phyloP scores from a whole-genome alignment of 2,797 vertebrate genomes.

The Protonibea diacanthus region DNA sequence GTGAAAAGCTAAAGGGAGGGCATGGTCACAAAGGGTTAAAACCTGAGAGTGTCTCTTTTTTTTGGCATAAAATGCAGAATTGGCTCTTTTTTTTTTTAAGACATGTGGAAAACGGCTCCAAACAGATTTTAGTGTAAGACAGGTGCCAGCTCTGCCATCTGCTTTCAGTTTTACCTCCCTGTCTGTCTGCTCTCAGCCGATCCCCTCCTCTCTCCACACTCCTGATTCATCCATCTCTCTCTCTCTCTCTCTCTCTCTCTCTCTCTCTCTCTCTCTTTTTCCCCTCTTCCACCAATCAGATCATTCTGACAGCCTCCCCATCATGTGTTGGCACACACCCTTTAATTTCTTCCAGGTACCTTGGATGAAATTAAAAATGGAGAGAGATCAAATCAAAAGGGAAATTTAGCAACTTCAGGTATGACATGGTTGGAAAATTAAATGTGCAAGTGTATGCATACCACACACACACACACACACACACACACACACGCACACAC shows the following conservation, averaged over 20 bases:
- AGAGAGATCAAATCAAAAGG: slow-evolving; percentile 51
- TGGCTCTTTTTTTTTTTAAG: slow-evolving; percentile 69
- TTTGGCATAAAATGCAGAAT: slow-evolving; percentile 78
- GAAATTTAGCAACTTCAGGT: slow-evolving; percentile 48
- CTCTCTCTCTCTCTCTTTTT: neutral
- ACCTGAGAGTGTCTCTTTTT: slow-evolving; percentile 75
- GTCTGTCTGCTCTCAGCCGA: slow-evolving; percentile 72
- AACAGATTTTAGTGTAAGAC: slow-evolving; percentile 87
- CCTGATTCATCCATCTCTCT: slow-evolving; percentile 63
- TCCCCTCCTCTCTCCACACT: slow-evolving; percentile 48
- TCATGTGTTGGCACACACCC: slow-evolving; percentile 54
- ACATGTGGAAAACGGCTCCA: slow-evolving; percentile 88
- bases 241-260: slow-evolving; percentile 28
- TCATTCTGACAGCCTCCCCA: slow-evolving; percentile 44
- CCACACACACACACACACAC: neutral
- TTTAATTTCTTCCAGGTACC: slow-evolving; percentile 50
- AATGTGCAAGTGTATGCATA: neutral
- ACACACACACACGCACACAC: neutral
- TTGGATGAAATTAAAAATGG: slow-evolving; percentile 62
- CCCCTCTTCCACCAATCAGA: slow-evolving; percentile 63
- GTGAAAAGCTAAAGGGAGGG: slow-evolving; percentile 66
- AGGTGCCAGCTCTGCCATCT: slow-evolving; percentile 89
- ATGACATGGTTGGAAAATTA: slow-evolving; percentile 41
- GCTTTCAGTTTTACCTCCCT: slow-evolving; percentile 86
- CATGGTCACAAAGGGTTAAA: slow-evolving; percentile 84